Evolutionary conservation across 2,888 invertebrate genomes (phyloP).

Genomic region (Corbicula japonica): DNA sequence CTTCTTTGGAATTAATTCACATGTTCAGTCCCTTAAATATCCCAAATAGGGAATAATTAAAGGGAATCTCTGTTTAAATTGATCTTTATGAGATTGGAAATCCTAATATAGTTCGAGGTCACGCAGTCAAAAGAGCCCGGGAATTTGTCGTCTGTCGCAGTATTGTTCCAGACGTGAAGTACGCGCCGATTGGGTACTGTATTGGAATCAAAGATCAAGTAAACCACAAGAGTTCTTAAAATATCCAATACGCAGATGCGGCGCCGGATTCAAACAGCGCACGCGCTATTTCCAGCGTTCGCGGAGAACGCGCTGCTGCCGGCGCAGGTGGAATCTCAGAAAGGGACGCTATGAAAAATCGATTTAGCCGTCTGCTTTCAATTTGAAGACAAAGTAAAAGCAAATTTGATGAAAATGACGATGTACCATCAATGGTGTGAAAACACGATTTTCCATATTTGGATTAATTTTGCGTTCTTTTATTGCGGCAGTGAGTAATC

Average conservation of each 20-base stretch:
- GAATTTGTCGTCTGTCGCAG: conserved; percentile 48
- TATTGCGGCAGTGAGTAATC: conserved; percentile 20
- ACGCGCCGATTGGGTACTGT: conserved; percentile 43
- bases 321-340: conserved; percentile 59
- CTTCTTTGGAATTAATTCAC: conserved; percentile 22
- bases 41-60: conserved; percentile 47
- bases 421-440: conserved; percentile 24
- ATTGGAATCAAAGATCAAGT: conserved; percentile 55
- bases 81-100: conserved; percentile 42
- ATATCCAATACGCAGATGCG: conserved; percentile 48
- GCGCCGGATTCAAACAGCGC: conserved; percentile 52
- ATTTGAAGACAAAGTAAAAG: conserved; percentile 51
- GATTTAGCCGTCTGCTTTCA: conserved; percentile 56
- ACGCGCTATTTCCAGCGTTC: conserved; percentile 42
- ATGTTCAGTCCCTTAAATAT: conserved; percentile 30
- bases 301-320: conserved; percentile 58
- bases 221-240: conserved; percentile 48
- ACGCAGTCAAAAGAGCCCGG: conserved; percentile 37
- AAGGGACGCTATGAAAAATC: conserved; percentile 64
- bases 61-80: conserved; percentile 35
- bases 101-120: conserved; percentile 46
- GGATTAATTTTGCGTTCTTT: conserved; percentile 13
- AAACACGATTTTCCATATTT: conserved; percentile 33
- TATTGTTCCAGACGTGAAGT: conserved; percentile 43
- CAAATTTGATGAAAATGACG: conserved; percentile 56